Evolutionary conservation across 2,113 vertebrate genomes (phyloP).

Genomic region (Tauraco erythrolophus): DNA sequence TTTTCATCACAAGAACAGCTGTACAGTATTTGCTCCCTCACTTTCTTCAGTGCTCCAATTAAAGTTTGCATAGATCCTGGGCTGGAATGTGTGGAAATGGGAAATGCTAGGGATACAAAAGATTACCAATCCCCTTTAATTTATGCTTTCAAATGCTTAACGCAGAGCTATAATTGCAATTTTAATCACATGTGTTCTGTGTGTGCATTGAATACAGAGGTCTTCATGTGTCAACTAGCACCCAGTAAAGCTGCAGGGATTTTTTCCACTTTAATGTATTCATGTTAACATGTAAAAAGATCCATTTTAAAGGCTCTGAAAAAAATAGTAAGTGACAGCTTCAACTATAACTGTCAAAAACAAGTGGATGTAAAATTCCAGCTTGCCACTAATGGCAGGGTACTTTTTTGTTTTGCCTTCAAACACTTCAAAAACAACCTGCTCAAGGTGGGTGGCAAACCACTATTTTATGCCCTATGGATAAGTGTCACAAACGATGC

Average conservation of each 20-base stretch:
- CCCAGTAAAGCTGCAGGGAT: slow-evolving; percentile 53
- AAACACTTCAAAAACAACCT: slow-evolving; percentile 66
- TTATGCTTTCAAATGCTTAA: slow-evolving; percentile 49
- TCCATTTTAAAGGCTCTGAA: slow-evolving; percentile 59
- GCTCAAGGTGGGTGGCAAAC: slow-evolving; percentile 72
- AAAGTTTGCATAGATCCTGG: neutral
- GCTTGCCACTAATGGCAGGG: slow-evolving; percentile 70
- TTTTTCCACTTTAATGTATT: slow-evolving; percentile 45
- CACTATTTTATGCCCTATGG: neutral
- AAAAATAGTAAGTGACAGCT: slow-evolving; percentile 41
- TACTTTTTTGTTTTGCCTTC: slow-evolving; percentile 73
- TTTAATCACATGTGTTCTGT: slow-evolving; percentile 51
- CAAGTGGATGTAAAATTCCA: slow-evolving; percentile 70
- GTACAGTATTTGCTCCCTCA: slow-evolving; percentile 19
- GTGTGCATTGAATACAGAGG: slow-evolving; percentile 16
- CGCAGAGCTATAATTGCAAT: slow-evolving; percentile 55
- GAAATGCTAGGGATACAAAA: slow-evolving; percentile 32
- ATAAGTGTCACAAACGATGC: slow-evolving; percentile 44
- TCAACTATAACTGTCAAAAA: slow-evolving; percentile 71
- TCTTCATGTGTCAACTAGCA: slow-evolving; percentile 57
- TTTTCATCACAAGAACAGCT: slow-evolving; percentile 4
- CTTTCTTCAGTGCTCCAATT: neutral
- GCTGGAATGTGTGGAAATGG: neutral
- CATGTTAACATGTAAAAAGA: slow-evolving; percentile 66
- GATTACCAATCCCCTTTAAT: slow-evolving; percentile 47